Percentiles rank a stretch among this genome's conserved stretches.
Conservation (phyloP, 2,888 invertebrate species). For the Homarus gammarus region DNA sequence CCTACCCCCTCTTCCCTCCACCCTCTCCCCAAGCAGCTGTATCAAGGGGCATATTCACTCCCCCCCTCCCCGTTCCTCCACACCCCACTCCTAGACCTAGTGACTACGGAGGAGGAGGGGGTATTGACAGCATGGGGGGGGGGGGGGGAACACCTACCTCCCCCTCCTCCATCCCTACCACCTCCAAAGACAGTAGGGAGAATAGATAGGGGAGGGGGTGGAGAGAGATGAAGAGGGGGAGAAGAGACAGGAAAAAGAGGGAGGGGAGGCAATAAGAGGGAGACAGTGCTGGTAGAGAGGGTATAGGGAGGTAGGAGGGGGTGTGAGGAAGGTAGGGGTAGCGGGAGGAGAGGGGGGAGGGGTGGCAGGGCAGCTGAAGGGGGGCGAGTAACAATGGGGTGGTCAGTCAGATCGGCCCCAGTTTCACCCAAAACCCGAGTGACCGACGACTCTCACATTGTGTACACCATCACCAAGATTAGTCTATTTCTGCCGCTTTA, state of each 20-base stretch:
- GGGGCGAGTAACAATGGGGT: constrained; percentile 5
- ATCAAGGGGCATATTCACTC: too few relatives aligned
- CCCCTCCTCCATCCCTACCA: constrained; percentile 15
- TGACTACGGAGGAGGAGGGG: too few relatives aligned
- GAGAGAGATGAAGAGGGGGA: constrained; percentile 19
- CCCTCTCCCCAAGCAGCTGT: too few relatives aligned
- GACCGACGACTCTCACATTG: too few relatives aligned
- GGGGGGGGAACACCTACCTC: too few relatives aligned
- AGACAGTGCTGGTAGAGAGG: background rate
- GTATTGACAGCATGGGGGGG: too few relatives aligned
- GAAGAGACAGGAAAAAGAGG: too few relatives aligned
- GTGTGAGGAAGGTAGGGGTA: background rate
- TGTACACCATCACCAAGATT: too few relatives aligned
- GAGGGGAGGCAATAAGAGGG: too few relatives aligned
- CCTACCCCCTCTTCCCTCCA: too few relatives aligned
- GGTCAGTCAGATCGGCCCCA: constrained; percentile 10
- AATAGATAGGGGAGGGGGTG: background rate
- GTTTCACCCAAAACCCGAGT: constrained; percentile 17
- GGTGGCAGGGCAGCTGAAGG: background rate
- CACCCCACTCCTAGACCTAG: too few relatives aligned
- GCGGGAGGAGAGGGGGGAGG: background rate
- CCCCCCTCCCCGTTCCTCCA: too few relatives aligned
- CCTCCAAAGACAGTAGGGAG: constrained; percentile 10
- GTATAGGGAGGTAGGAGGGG: background rate
- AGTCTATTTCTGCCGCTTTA: background rate